Conservation (phyloP, 1,140 invertebrate species). For the Bombus vancouverensis region DNA sequence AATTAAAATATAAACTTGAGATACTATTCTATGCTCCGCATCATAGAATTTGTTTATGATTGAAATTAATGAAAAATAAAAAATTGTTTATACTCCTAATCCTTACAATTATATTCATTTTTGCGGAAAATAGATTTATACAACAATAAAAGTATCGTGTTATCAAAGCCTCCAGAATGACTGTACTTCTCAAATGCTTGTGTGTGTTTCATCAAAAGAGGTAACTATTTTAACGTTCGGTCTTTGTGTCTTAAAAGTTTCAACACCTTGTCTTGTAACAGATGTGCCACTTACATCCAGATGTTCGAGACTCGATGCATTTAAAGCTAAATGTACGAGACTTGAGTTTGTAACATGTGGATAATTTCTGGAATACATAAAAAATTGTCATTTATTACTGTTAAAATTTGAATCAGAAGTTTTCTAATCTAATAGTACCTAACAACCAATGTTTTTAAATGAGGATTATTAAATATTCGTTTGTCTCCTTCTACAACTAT, state of each 20-base stretch:
- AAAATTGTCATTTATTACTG: background rate
- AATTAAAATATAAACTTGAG: background rate
- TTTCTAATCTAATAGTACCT: conserved; percentile 66
- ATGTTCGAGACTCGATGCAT: conserved; percentile 83
- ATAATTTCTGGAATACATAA: conserved; percentile 84
- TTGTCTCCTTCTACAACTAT: conserved; percentile 68
- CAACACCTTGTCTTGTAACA: conserved; percentile 83
- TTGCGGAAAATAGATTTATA: conserved; percentile 35
- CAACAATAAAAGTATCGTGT: conserved; percentile 8
- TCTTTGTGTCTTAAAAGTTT: conserved; percentile 82
- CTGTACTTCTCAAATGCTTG: background rate
- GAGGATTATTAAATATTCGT: conserved; percentile 74
- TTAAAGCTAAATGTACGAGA: conserved; percentile 84
- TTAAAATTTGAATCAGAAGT: background rate
- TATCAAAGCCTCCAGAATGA: conserved; percentile 1
- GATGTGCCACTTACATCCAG: conserved; percentile 86
- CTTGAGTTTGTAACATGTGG: conserved; percentile 86
- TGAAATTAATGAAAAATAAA: conserved; percentile 26
- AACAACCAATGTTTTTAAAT: conserved; percentile 77
- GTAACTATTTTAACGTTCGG: conserved; percentile 83
- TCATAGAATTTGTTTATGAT: background rate
- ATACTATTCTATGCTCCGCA: background rate
- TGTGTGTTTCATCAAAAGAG: conserved; percentile 72
- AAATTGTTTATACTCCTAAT: conserved; percentile 24
- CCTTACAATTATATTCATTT: background rate